Evolutionary conservation across 2,888 invertebrate species (phyloP), one percentile per base, ranked within the genome.

Genomic region (Rhamphomyia laevipes): DNA sequence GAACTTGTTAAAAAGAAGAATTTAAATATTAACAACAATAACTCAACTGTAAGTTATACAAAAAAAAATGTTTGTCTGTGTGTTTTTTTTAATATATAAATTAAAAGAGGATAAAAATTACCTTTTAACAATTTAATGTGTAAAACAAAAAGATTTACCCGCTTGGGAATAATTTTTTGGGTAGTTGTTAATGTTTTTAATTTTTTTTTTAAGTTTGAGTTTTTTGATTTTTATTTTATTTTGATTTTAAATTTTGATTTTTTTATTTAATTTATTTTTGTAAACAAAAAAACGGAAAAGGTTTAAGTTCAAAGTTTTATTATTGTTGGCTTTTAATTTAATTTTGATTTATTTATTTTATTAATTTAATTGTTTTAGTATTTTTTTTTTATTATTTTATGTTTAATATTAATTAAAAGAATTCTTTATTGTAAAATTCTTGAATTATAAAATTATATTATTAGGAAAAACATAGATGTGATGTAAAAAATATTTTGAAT

Each of bases 1-100:
- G 91, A 93, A 67, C 76, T 91, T 57, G 88, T 91, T 40, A 90
- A 90, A 70, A 83, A 84, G 72, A 83, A 83, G 64, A 81, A 82
- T 61, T 76, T 72, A 65, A 74, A 58, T 55, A 60, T 55, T 57
- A 71, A 65, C 57, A 63, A 68, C 55, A 71, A 35, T 35, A 35
- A 35, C 13, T 13, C 35, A 35, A 35, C n/a, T 6, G 35, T 35
- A 35, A 35, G 35, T 35, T 13, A 13, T 35, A 6, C 23, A 6
- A 27, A 27, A 6, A 27, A 27, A 27, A 27, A 27, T 27, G 9
- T 27, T 27, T 27, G 4, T 27, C 23, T 55, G 47, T 50, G 45
- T 52, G 46, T 42, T 49, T 45, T 17, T 45, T 48, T 55, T 50
- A 13, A 42, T 27, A 27, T 21, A 21, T 4, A 21, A 27, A 18